These are phyloP conservation scores for Philereme vetulata DNA, from an alignment of 2,888 invertebrate genomes.

Conservation along the genomic window DNA sequence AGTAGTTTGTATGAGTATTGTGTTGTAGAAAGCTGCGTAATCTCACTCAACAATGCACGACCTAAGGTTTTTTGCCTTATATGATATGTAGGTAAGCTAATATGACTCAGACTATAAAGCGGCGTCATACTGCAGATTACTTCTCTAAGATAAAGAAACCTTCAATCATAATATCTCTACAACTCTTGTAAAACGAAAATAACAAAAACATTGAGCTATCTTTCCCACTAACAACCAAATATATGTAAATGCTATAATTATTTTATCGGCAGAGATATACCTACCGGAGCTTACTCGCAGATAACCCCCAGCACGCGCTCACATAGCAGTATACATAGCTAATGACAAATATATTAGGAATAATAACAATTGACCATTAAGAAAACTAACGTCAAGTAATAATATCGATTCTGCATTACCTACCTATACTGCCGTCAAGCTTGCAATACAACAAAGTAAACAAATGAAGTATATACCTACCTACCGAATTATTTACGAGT, in stretches of 20 bases:
- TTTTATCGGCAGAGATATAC: conserved; percentile 14
- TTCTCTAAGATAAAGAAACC: neutral
- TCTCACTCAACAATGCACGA: too few species aligned
- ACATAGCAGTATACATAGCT: neutral
- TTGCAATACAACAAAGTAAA: neutral
- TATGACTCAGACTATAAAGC: too few species aligned
- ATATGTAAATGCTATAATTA: conserved; percentile 20
- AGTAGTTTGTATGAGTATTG: too few species aligned
- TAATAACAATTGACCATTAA: too few species aligned
- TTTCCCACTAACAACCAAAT: conserved; percentile 17
- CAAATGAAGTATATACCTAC: neutral
- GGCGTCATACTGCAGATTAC: neutral
- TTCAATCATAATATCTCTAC: too few species aligned
- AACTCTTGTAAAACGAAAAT: neutral
- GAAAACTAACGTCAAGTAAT: too few species aligned
- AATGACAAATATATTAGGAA: too few species aligned
- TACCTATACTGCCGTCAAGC: neutral
- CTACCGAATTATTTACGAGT: too few species aligned
- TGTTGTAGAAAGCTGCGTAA: too few species aligned
- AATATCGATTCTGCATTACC: too few species aligned
- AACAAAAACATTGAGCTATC: conserved; percentile 14
- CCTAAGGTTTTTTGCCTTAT: too few species aligned
- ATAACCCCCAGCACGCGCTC: conserved; percentile 24
- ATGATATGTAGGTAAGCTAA: too few species aligned
- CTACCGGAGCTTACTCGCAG: conserved; percentile 3